Evolutionary conservation across 2,797 vertebrate species (phyloP).

Genomic region (Sciaenops ocellatus): DNA sequence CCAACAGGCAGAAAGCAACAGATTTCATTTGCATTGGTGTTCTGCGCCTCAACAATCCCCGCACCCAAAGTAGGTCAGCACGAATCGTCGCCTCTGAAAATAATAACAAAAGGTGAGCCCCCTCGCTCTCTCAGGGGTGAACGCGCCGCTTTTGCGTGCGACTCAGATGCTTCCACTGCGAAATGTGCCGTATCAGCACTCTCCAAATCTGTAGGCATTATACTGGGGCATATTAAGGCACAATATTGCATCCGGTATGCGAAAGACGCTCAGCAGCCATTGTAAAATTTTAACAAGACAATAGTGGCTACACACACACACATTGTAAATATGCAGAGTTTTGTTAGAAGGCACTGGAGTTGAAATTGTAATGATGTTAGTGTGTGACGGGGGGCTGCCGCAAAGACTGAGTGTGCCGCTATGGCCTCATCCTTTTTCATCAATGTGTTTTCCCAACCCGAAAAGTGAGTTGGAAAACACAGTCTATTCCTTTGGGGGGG

Average conservation of each 20-base stretch:
- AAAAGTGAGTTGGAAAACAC: constrained; percentile 73
- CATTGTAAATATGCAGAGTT: constrained; percentile 75
- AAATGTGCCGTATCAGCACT: constrained; percentile 75
- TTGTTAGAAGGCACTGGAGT: constrained; percentile 73
- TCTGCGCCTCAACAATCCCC: constrained; percentile 66
- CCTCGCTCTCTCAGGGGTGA: constrained; percentile 68
- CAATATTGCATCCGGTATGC: constrained; percentile 59
- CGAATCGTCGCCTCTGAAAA: constrained; percentile 76
- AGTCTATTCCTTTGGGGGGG: constrained; percentile 65
- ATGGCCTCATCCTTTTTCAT: constrained; percentile 77
- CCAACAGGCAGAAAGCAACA: constrained; percentile 79
- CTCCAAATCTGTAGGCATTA: constrained; percentile 70
- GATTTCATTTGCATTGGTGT: constrained; percentile 76
- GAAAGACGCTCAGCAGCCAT: constrained; percentile 55
- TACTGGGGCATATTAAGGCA: constrained; percentile 67
- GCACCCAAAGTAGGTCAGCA: constrained; percentile 82
- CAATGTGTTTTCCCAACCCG: constrained; percentile 71
- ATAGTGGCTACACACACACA: constrained; percentile 60
- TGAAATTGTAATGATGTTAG: constrained; percentile 76
- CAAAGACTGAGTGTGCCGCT: constrained; percentile 57
- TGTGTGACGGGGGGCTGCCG: constrained; percentile 66
- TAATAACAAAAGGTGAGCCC: constrained; percentile 82
- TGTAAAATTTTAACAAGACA: constrained; percentile 79
- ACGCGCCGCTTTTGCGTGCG: constrained; percentile 31
- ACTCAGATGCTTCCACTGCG: constrained; percentile 52